Conservation (phyloP, 2,888 invertebrate species). For the Periphyllus acericola region DNA sequence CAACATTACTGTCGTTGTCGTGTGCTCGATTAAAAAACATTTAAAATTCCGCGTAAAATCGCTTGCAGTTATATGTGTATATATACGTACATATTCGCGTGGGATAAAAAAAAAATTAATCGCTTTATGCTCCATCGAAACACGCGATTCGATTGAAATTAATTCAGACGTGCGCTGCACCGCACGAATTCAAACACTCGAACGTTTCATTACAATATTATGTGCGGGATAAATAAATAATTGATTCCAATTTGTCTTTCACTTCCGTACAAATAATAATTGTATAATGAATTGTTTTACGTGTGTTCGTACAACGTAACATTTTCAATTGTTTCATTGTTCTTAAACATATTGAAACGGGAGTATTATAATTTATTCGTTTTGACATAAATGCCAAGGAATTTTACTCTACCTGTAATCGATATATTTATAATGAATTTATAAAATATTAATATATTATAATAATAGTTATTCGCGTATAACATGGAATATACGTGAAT, state of each 20-base stretch:
- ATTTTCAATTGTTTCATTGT: background rate
- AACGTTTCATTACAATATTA: background rate
- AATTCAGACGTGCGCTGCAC: background rate
- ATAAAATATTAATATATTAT: background rate
- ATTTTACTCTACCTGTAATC: background rate
- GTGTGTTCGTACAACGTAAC: background rate
- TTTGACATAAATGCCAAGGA: background rate
- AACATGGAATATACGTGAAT: too few relatives aligned
- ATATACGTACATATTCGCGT: background rate
- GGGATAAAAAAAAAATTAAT: background rate
- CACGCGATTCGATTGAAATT: background rate
- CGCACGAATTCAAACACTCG: background rate
- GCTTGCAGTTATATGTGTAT: background rate
- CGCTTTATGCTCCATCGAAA: background rate
- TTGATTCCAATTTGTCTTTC: background rate
- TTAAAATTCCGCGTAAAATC: constrained; percentile 21
- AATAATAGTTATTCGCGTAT: background rate
- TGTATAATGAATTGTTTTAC: background rate
- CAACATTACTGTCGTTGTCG: background rate
- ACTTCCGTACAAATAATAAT: background rate
- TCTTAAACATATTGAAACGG: background rate
- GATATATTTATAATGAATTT: background rate
- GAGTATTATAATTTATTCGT: background rate
- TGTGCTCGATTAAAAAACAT: constrained; percentile 14
- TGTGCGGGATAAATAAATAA: background rate